Base-by-base conservation (phyloP, 2,797 vertebrate species). In the Acanthis flammea region DNA sequence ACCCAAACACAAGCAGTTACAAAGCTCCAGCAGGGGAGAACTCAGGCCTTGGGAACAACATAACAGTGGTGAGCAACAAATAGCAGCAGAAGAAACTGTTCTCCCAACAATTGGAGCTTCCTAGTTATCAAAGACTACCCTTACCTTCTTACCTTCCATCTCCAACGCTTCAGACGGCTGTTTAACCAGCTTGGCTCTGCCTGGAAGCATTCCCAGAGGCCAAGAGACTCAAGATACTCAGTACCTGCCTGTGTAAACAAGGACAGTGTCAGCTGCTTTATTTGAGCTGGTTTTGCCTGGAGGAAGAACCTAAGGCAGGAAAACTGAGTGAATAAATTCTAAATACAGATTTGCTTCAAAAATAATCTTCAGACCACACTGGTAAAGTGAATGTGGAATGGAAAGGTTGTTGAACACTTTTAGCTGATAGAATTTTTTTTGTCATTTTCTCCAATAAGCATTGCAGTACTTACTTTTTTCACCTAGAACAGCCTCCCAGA, bases 71-170 rank as follows among this genome's bases (percentile, higher is more conserved):
- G 14, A 62, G 44, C 16, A 62, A n/a, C 16, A 75, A 68, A 37
- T 54, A 85, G 61, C 50, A 63, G n/a, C 14, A 62, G 71, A 87
- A 70, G 7, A 87, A 89, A 63, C 76, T n/a, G 12, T 87, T 87
- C 41, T 89, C 19, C 21, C 18, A 14, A 28, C 11, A 63, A 42
- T 39, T 77, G 50, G 35, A 80, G 7, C 10, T 77, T 66, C 9
- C 12, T 11, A 50, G 21, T 76, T 76, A 57, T 35, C 51, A 87
- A 37, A 77, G 25, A 35, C 33, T 78, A 10, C 16, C 6, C 9
- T 73, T 51, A 71, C 17, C 35, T 82, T 73, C 83, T 71, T 63
- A 53, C 60, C 19, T 91, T 31, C 25, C n/a, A 50, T 50, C 67
- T 91, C 54, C 0, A 0, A 18, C 11, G 25, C 18, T 86, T 90